Evolutionary conservation across 2,888 invertebrate species (phyloP), one percentile per base, ranked within the genome.

Genomic region (Ctenicera cuprea): DNA sequence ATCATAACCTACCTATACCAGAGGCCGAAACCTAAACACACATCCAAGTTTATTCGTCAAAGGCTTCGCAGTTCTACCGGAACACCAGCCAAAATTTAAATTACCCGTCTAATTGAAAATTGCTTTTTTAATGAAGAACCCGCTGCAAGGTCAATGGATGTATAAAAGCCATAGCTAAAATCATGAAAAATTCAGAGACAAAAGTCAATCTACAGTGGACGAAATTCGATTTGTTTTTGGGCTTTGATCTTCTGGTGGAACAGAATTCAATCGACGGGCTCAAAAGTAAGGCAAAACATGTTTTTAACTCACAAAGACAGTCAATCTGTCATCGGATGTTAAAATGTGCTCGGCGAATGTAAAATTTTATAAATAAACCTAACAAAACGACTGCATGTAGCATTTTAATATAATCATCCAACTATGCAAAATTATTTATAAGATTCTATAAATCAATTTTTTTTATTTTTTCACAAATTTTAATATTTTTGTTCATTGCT

Each of bases 121-220:
- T 67, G 57, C 67, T 54, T 57, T 33, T 57, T 48, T 61, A 41
- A 48, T 48, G 63, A 30, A 64, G 59, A 59, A 38, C 16, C n/a
- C 33, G 18, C 59, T 18, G 38, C 20, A 62, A 62, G 45, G 45
- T 16, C 62, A 62, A 45, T 22, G 26, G 45, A 62, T 26, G 43
- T 26, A 62, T 62, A n/a, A 43, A 68, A 61, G 61, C 61, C n/a
- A 62, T 48, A 5, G 33, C 37, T 52, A 65, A 65, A 65, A 38
- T 65, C 54, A 26, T 57, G 45, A 71, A 71, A 71, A 45, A 26
- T 57, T 64, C 45, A 71, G 30, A 66, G 45, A 65, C 52, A 71
- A 71, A 70, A 71, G 72, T 72, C 67, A 72, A 73, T 73, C 68
- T 73, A 67, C 57, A 73, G 41, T 67, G 68, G 62, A 73, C 73